Conservation (phyloP, 35 echinoderm and acorn worm genomes). For the Heliocidaris tuberculata region DNA sequence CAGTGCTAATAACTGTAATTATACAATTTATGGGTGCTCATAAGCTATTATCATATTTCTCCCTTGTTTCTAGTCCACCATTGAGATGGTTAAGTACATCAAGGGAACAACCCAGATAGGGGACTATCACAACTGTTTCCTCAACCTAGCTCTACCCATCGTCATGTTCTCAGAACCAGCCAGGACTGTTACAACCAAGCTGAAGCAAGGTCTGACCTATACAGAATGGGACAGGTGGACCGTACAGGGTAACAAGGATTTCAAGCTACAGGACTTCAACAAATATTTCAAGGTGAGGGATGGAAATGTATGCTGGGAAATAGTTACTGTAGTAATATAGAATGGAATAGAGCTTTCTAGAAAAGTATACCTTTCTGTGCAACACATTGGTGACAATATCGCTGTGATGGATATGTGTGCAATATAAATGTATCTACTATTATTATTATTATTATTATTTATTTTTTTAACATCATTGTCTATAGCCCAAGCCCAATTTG, state of each 20-base stretch:
- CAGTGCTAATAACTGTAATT: no score
- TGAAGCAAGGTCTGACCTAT: conserved; percentile 66
- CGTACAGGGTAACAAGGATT: conserved; percentile 62
- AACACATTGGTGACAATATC: no score
- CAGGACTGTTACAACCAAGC: conserved; percentile 41
- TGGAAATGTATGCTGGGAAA: neutral
- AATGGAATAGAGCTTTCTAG: no score
- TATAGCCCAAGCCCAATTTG: no score
- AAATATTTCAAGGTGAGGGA: conserved; percentile 78
- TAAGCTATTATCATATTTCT: no score
- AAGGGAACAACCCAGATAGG: conserved; percentile 51
- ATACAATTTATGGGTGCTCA: no score
- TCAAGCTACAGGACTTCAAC: conserved; percentile 69
- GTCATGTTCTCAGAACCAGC: conserved; percentile 87
- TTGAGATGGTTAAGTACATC: conserved; percentile 79
- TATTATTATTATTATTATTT: no score
- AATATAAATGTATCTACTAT: no score
- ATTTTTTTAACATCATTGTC: no score
- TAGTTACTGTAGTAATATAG: no score
- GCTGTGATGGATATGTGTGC: no score
- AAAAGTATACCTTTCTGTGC: no score
- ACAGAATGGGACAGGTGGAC: conserved; percentile 91
- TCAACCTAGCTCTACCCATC: conserved; percentile 67
- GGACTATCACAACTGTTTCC: conserved; percentile 80
- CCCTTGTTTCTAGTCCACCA: conserved; percentile 49